These are phyloP conservation scores for Heliothis virescens DNA, from an alignment of 1,140 invertebrate genomes.

Conservation along the genomic window DNA sequence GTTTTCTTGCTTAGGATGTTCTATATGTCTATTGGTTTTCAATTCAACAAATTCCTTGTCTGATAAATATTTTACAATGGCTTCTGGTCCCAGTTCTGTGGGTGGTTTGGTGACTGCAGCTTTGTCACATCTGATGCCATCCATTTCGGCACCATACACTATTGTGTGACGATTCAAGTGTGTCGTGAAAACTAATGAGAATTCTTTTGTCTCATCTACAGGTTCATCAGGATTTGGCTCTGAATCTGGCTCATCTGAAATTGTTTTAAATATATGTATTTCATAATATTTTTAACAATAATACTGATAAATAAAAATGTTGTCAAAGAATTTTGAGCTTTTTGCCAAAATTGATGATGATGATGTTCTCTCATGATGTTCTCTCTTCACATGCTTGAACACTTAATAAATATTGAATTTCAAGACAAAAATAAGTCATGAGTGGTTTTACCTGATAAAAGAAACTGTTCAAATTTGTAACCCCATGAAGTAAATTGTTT, in stretches of 20 bases:
- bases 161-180: constrained; percentile 87
- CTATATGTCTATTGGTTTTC: constrained; percentile 89
- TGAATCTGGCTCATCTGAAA: constrained; percentile 66
- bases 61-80: constrained; percentile 74
- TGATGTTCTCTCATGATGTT: too few species aligned
- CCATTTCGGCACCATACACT: constrained; percentile 89
- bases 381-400: too few species aligned
- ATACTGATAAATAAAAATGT: neutral
- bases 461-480: constrained; percentile 94
- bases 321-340: too few species aligned
- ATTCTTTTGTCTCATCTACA: constrained; percentile 90
- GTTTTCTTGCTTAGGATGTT: constrained; percentile 83
- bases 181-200: constrained; percentile 87
- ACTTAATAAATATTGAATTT: too few species aligned
- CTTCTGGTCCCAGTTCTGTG: constrained; percentile 58
- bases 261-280: neutral
- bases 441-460: constrained; percentile 86
- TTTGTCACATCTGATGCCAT: constrained; percentile 86
- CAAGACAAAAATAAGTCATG: too few species aligned
- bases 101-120: constrained; percentile 63
- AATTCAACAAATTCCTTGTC: constrained; percentile 89
- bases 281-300: neutral
- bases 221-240: constrained; percentile 78
- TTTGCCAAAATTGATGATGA: too few species aligned
- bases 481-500: constrained; percentile 90